These are phyloP conservation scores for Todiramphus chloris DNA, from an alignment of 2,113 vertebrate genomes.

Conservation along the genomic window DNA sequence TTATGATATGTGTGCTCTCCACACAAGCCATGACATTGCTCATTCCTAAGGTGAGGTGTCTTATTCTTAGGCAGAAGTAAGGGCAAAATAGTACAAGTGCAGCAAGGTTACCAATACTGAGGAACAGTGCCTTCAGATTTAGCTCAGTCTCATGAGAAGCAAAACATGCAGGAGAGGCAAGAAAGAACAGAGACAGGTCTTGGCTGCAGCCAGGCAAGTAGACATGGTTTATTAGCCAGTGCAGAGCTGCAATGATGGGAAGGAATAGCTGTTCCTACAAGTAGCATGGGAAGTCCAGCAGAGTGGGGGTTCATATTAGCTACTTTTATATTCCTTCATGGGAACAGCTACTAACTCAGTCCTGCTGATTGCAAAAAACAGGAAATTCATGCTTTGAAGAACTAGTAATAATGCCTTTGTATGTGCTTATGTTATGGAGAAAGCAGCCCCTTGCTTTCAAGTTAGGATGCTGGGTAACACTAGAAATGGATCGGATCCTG, in stretches of 20 bases:
- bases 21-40: background rate
- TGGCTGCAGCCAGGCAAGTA: background rate
- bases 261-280: background rate
- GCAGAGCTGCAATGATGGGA: fast-evolving
- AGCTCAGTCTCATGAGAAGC: background rate
- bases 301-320: background rate
- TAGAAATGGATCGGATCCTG: background rate
- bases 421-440: background rate
- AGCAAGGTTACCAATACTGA: background rate
- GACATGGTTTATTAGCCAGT: background rate
- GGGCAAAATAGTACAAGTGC: background rate
- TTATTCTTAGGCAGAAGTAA: background rate
- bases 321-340: background rate
- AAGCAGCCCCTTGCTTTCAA: background rate
- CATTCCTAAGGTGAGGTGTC: background rate
- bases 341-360: background rate
- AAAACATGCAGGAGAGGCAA: background rate
- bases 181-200: background rate
- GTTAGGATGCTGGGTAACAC: background rate
- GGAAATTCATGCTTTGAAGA: background rate
- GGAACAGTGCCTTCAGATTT: background rate
- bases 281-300: background rate
- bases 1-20: background rate
- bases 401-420: background rate
- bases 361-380: background rate